Conservation (phyloP, 2,888 invertebrate genomes). For the Athrips mouffetella region DNA sequence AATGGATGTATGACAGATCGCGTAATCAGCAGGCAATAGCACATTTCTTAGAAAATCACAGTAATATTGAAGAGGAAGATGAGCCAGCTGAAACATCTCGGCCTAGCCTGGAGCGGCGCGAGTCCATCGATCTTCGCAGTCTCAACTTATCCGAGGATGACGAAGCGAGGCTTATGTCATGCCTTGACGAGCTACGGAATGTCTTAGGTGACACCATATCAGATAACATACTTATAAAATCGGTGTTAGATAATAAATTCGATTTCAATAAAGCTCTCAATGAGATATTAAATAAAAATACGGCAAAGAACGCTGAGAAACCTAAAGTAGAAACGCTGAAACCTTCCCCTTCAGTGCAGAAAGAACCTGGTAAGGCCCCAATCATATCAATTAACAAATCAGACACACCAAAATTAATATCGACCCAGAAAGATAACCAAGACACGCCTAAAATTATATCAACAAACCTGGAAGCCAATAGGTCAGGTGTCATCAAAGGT, state of each 20-base stretch:
- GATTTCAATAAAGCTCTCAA: conserved; percentile 86
- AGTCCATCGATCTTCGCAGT: conserved; percentile 71
- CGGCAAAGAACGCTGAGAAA: conserved; percentile 36
- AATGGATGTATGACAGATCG: conserved; percentile 91
- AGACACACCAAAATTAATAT: conserved; percentile 50
- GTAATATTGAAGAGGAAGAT: conserved; percentile 84
- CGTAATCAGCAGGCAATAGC: conserved; percentile 85
- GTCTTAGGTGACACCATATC: conserved; percentile 87
- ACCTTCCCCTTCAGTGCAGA: conserved; percentile 36
- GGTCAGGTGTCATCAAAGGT: conserved; percentile 73
- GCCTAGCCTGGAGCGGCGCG: conserved; percentile 48
- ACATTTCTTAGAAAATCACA: conserved; percentile 85
- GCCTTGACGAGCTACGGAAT: conserved; percentile 88
- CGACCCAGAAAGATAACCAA: conserved; percentile 65
- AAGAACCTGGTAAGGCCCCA: conserved; percentile 49
- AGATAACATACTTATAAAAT: conserved; percentile 84
- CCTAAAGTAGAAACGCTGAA: conserved; percentile 36
- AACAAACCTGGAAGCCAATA: conserved; percentile 65
- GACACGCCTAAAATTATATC: conserved; percentile 58
- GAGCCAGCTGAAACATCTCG: conserved; percentile 42
- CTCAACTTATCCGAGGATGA: conserved; percentile 81
- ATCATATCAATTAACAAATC: conserved; percentile 40
- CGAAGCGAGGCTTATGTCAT: conserved; percentile 87
- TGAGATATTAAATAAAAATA: conserved; percentile 78
- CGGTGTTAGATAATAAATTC: conserved; percentile 84